Evolutionary conservation across 2,888 invertebrate genomes (phyloP).

Genomic region (Polia nebulosa): DNA sequence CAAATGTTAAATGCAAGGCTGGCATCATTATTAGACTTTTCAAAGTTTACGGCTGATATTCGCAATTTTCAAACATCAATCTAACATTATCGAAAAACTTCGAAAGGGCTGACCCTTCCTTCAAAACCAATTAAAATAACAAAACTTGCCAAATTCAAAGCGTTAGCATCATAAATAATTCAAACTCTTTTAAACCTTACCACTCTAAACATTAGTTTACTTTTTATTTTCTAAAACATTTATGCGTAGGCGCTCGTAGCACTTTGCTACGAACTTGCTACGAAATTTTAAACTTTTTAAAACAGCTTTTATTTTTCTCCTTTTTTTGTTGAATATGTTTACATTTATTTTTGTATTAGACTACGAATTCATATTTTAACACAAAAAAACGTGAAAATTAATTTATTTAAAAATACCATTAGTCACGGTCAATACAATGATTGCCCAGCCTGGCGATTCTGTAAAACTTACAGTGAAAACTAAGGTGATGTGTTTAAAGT

Average conservation of each 20-base stretch:
- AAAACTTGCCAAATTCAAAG: background rate
- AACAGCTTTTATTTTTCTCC: background rate
- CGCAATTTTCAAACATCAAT: background rate
- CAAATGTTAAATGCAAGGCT: background rate
- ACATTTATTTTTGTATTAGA: background rate
- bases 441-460: background rate
- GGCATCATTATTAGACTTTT: background rate
- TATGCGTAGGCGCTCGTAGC: conserved; percentile 41
- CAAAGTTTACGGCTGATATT: background rate
- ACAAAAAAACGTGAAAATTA: background rate
- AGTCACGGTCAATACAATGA: background rate
- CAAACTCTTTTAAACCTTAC: conserved; percentile 1
- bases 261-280: conserved; percentile 56
- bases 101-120: background rate
- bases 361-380: background rate
- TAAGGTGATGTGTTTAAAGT: background rate
- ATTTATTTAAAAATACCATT: background rate
- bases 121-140: background rate
- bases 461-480: background rate
- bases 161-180: conserved; percentile 41
- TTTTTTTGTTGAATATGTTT: background rate
- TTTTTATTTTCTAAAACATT: conserved; percentile 22
- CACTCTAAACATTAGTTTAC: conserved; percentile 1
- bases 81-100: background rate
- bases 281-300: conserved; percentile 36